phyloP scores from a whole-genome alignment of 2,113 vertebrate species.

The Coreoperca whiteheadi region DNA sequence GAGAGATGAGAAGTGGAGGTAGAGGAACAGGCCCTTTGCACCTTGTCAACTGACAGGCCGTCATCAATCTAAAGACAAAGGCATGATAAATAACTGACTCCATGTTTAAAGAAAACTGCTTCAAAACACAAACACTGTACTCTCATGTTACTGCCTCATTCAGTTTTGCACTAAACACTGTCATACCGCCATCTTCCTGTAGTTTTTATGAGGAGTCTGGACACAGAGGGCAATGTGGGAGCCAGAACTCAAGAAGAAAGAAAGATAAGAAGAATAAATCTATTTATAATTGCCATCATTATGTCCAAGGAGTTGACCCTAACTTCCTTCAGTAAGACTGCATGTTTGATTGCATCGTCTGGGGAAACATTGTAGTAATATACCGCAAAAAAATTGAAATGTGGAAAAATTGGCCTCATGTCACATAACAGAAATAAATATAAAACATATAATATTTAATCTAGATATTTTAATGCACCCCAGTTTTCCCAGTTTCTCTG shows the following conservation, averaged over 20 bases:
- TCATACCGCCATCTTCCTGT: too few relatives aligned
- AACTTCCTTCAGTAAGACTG: too few relatives aligned
- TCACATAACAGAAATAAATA: not conserved
- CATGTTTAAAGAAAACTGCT: not conserved
- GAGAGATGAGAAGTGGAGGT: slow-evolving; percentile 40
- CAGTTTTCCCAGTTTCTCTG: not conserved
- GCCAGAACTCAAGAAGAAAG: too few relatives aligned
- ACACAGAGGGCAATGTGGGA: not conserved
- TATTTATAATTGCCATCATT: not conserved
- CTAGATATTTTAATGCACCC: not conserved
- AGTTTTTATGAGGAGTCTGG: not conserved
- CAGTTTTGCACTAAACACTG: not conserved
- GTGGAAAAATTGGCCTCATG: too few relatives aligned
- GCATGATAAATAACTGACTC: not conserved
- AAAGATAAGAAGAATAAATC: too few relatives aligned
- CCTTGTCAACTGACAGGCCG: slow-evolving; percentile 49
- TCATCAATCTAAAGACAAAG: slow-evolving; percentile 64
- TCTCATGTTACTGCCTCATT: not conserved
- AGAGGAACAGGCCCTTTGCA: slow-evolving; percentile 66
- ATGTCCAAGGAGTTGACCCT: not conserved
- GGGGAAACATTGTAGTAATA: not conserved
- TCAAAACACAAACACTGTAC: not conserved
- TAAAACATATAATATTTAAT: not conserved
- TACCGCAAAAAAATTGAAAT: too few relatives aligned
- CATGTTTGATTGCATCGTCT: not conserved